phyloP scores from a whole-genome alignment of 2,113 vertebrate species.

The Cynoglossus semilaevis region DNA sequence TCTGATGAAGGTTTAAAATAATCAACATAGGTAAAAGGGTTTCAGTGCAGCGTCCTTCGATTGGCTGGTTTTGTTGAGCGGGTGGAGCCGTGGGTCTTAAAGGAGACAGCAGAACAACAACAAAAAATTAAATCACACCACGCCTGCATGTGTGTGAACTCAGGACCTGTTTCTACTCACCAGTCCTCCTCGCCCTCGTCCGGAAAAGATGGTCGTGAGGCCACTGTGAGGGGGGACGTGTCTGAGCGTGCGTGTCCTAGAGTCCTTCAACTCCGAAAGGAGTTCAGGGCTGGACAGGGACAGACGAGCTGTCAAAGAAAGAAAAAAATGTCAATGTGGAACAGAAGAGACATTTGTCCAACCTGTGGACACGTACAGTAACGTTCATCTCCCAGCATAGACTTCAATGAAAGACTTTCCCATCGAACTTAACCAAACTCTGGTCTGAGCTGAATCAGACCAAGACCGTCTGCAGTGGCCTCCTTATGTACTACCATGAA shows the following conservation, averaged over 20 bases:
- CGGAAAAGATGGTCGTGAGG: slow-evolving; percentile 52
- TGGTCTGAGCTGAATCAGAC: no score
- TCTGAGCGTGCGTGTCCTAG: slow-evolving; percentile 15
- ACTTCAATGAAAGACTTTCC: no score
- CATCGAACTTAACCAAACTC: no score
- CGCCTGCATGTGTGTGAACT: neutral
- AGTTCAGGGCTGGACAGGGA: slow-evolving; percentile 52
- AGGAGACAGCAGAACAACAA: neutral
- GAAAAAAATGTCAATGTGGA: neutral
- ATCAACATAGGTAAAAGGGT: neutral
- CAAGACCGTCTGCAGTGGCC: no score
- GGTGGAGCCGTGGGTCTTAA: slow-evolving; percentile 16
- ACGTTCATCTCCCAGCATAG: no score
- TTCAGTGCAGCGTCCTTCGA: slow-evolving; percentile 14
- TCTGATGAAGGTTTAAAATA: neutral
- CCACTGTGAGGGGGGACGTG: slow-evolving; percentile 10
- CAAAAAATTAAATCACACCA: neutral
- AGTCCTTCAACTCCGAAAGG: slow-evolving; percentile 37
- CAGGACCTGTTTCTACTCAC: neutral
- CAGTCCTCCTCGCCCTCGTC: slow-evolving; percentile 42
- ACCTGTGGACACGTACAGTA: no score
- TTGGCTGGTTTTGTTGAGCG: slow-evolving; percentile 17
- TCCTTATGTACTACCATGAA: no score
- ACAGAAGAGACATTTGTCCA: neutral
- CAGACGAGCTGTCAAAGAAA: slow-evolving; percentile 22